Conservation (phyloP, 2,797 vertebrate species). For the Danio choprae region DNA sequence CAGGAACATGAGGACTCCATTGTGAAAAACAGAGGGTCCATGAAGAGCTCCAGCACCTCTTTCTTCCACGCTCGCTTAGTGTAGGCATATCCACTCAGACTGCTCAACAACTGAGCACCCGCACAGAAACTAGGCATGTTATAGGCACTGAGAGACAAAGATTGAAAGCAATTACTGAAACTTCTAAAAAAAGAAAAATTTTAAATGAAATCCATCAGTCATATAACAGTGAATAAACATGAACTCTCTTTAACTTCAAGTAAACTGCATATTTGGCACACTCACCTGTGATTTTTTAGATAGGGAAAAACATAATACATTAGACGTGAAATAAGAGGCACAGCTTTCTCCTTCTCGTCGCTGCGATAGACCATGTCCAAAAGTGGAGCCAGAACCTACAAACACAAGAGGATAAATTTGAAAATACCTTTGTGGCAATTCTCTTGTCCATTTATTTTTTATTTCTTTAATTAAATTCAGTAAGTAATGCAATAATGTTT, state of each 20-base stretch:
- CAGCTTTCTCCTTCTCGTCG: conserved; percentile 95
- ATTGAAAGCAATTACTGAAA: not conserved
- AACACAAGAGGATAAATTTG: not conserved
- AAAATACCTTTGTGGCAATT: not conserved
- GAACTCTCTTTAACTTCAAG: not conserved
- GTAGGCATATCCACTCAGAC: conserved; percentile 94
- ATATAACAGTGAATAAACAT: not conserved
- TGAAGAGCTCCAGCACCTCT: conserved; percentile 92
- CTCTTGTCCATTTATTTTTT: not conserved
- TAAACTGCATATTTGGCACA: not conserved
- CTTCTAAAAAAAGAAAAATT: not conserved
- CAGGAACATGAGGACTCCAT: conserved; percentile 89
- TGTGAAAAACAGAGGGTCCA: conserved; percentile 98
- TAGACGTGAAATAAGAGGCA: conserved; percentile 93
- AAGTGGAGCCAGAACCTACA: conserved; percentile 85
- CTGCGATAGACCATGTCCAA: conserved; percentile 97
- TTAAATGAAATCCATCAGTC: not conserved
- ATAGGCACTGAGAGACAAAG: conserved; percentile 82
- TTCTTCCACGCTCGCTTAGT: conserved; percentile 97
- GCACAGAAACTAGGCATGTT: conserved; percentile 95
- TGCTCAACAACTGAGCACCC: conserved; percentile 90
- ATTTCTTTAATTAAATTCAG: not conserved
- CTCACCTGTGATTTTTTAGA: conserved; percentile 94
- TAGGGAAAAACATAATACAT: conserved; percentile 96
- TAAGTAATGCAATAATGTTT: not conserved